Percentiles rank a stretch among this genome's conserved stretches.
phyloP scores from a whole-genome alignment of 2,797 vertebrate species.

The Alcedo quadribrachys region DNA sequence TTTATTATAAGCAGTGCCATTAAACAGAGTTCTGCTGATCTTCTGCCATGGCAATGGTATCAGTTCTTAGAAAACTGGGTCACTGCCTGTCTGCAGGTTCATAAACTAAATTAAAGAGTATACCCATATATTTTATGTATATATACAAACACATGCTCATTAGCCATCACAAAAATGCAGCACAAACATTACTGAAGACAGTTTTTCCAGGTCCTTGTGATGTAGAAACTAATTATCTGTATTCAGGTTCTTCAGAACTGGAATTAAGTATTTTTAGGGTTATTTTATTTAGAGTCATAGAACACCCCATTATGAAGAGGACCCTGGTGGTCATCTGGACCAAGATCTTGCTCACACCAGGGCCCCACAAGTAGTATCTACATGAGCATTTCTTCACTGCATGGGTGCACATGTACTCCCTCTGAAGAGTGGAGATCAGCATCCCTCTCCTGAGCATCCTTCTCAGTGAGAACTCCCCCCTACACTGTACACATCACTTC shows the following conservation, averaged over 20 bases:
- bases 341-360: background rate
- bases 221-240: constrained; percentile 36
- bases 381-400: background rate
- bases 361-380: background rate
- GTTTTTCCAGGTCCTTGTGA: constrained; percentile 33
- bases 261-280: background rate
- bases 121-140: constrained; percentile 34
- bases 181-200: constrained; percentile 34
- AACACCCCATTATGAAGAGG: background rate
- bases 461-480: background rate
- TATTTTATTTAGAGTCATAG: background rate
- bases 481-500: background rate
- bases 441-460: background rate
- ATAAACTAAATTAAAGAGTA: constrained; percentile 54
- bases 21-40: constrained; percentile 1
- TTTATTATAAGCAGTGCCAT: background rate
- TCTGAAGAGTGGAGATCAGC: background rate
- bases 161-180: constrained; percentile 40
- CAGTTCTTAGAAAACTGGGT: constrained; percentile 42
- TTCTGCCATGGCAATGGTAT: background rate
- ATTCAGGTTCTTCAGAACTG: background rate
- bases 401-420: background rate
- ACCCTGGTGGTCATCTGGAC: background rate
- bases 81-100: constrained; percentile 23
- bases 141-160: constrained; percentile 47